A percentile compares a stretch with the other conserved stretches of the same genome.
Conservation (phyloP, 2,113 vertebrate species). For the Centrocercus urophasianus region DNA sequence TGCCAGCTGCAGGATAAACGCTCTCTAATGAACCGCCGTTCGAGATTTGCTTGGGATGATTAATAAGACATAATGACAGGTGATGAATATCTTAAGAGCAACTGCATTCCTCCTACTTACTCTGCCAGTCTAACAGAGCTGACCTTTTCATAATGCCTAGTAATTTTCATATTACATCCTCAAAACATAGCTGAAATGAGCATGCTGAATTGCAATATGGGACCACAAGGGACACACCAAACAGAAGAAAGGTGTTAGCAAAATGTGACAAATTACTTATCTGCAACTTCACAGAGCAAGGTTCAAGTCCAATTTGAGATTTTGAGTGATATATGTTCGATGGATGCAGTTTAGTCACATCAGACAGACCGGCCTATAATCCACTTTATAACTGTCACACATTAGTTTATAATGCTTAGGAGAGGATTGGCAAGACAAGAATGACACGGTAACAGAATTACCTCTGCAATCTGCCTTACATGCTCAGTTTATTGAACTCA, state of each 20-base stretch:
- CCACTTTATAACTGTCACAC: slow-evolving; percentile 52
- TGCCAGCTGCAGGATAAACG: not conserved
- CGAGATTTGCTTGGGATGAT: slow-evolving; percentile 16
- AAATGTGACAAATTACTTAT: not conserved
- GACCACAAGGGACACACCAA: not conserved
- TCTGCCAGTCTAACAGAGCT: slow-evolving; percentile 20
- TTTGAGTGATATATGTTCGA: not conserved
- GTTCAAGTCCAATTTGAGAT: slow-evolving; percentile 32
- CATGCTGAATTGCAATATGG: not conserved
- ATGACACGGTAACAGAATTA: slow-evolving; percentile 9
- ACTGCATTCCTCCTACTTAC: slow-evolving; percentile 15
- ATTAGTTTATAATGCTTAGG: not conserved
- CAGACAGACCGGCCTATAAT: not conserved
- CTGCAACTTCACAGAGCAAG: not conserved
- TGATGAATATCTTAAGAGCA: slow-evolving; percentile 27
- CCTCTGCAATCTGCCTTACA: not conserved
- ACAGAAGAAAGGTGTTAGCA: not conserved
- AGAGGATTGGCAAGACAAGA: slow-evolving; percentile 10
- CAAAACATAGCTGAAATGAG: not conserved
- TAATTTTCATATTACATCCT: slow-evolving; percentile 46
- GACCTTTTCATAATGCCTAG: slow-evolving; percentile 50
- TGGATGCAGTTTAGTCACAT: slow-evolving; percentile 20
- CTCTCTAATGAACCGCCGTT: not conserved
- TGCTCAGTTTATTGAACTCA: rapidly evolving
- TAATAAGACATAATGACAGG: slow-evolving; percentile 44